Evolutionary conservation across 1,140 invertebrate species (phyloP).

Genomic region (Calosoma granatense): DNA sequence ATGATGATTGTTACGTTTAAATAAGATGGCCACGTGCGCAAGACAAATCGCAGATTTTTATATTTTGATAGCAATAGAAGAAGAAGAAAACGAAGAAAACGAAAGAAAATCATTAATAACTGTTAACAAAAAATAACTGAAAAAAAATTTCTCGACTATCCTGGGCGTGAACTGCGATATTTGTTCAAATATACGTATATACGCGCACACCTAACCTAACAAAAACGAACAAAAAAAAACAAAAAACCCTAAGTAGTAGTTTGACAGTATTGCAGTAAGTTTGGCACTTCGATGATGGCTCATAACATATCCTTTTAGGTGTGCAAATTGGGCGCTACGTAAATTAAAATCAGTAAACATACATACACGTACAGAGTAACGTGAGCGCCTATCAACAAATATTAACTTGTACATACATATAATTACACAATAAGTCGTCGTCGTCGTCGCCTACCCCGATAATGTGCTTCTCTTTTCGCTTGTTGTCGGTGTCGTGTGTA

Average conservation of each 20-base stretch:
- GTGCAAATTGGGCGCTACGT: background rate
- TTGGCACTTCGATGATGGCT: too few relatives aligned
- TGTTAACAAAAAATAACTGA: background rate
- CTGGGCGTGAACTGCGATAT: background rate
- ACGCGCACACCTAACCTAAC: background rate
- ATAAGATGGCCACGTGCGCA: slow-evolving; percentile 15
- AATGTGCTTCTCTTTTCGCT: slow-evolving; percentile 31
- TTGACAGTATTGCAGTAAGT: background rate
- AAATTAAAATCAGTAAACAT: background rate
- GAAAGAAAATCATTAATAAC: background rate
- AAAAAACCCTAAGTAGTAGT: background rate
- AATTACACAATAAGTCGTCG: slow-evolving; percentile 15
- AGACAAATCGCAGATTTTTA: slow-evolving; percentile 26
- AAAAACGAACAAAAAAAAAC: background rate
- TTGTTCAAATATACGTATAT: background rate
- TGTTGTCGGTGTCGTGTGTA: slow-evolving; percentile 20
- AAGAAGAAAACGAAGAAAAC: slow-evolving; percentile 1
- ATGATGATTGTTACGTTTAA: background rate
- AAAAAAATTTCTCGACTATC: background rate
- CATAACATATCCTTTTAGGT: background rate
- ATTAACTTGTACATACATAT: slow-evolving; percentile 23
- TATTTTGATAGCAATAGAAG: slow-evolving; percentile 32
- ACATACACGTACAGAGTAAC: background rate
- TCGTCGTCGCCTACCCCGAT: slow-evolving; percentile 21
- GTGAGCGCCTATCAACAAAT: slow-evolving; percentile 14